Conservation (phyloP, 1,140 invertebrate genomes). For the Trialeurodes vaporariorum region DNA sequence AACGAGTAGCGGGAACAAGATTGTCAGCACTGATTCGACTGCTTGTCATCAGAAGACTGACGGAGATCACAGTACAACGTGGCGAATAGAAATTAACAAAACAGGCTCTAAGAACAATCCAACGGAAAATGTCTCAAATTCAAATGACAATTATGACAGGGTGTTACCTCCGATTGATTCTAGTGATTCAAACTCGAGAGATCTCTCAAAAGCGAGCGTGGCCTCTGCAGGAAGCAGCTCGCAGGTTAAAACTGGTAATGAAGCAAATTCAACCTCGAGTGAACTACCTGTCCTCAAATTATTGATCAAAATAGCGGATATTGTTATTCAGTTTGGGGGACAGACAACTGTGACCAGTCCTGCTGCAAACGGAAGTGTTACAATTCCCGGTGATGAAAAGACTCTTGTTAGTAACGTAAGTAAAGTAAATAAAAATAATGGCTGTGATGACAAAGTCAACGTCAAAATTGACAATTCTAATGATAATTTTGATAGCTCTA, state of each 20-base stretch:
- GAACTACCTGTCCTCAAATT: constrained; percentile 27
- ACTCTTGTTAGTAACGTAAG: constrained; percentile 13
- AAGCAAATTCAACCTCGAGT: constrained; percentile 8
- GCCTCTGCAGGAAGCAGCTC: background rate
- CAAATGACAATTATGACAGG: constrained; percentile 11
- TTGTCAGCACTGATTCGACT: background rate
- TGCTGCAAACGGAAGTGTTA: too few relatives aligned
- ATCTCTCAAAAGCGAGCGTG: background rate
- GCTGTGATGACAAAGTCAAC: constrained; percentile 23
- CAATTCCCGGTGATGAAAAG: constrained; percentile 2
- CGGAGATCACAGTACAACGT: constrained; percentile 18
- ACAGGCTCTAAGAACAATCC: constrained; percentile 8
- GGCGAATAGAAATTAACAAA: constrained; percentile 26
- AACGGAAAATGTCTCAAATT: background rate
- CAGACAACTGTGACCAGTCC: too few relatives aligned
- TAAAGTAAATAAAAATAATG: constrained; percentile 1
- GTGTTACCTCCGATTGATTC: constrained; percentile 4
- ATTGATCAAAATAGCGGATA: constrained; percentile 30
- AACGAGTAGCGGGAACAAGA: constrained; percentile 1
- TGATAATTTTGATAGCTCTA: constrained; percentile 13
- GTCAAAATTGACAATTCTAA: constrained; percentile 23
- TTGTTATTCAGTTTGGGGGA: constrained; percentile 28
- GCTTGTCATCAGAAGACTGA: background rate
- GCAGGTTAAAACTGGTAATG: constrained; percentile 5
- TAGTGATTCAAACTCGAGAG: background rate